These are phyloP conservation scores for Lamprotornis superbus DNA, from an alignment of 2,113 vertebrate species.

Conservation along the genomic window DNA sequence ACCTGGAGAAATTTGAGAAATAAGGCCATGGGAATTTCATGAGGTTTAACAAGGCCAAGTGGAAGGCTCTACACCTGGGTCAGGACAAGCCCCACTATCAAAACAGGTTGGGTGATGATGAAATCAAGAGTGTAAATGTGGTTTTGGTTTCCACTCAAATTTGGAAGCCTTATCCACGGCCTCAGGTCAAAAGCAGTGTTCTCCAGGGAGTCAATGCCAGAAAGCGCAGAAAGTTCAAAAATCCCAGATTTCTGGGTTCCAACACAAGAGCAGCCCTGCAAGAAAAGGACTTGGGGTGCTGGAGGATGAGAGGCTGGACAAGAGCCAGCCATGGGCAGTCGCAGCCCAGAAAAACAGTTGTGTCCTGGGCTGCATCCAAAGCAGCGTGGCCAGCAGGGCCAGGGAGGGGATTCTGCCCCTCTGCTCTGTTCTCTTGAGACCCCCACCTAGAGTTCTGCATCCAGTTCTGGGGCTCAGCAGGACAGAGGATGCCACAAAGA, in stretches of 20 bases:
- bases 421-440: not conserved
- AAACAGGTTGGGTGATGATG: not conserved
- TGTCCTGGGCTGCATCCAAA: not conserved
- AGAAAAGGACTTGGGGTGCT: not conserved
- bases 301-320: not conserved
- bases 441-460: not conserved
- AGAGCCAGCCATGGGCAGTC: not conserved
- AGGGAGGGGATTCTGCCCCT: not conserved
- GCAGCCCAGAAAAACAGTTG: not conserved
- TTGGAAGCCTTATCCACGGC: too few relatives aligned
- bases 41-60: not conserved
- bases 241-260: too few relatives aligned
- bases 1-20: not conserved
- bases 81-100: not conserved
- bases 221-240: too few relatives aligned
- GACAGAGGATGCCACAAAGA: not conserved
- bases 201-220: too few relatives aligned
- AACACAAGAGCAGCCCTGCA: not conserved
- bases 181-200: too few relatives aligned
- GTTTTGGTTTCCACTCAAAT: too few relatives aligned
- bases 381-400: rapidly evolving
- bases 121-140: not conserved
- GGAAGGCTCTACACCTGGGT: too few relatives aligned
- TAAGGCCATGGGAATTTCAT: too few relatives aligned
- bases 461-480: not conserved